A percentile compares a stretch with the other conserved stretches of the same genome.
phyloP scores from a whole-genome alignment of 2,113 vertebrate genomes.

The Ophiodon elongatus region DNA sequence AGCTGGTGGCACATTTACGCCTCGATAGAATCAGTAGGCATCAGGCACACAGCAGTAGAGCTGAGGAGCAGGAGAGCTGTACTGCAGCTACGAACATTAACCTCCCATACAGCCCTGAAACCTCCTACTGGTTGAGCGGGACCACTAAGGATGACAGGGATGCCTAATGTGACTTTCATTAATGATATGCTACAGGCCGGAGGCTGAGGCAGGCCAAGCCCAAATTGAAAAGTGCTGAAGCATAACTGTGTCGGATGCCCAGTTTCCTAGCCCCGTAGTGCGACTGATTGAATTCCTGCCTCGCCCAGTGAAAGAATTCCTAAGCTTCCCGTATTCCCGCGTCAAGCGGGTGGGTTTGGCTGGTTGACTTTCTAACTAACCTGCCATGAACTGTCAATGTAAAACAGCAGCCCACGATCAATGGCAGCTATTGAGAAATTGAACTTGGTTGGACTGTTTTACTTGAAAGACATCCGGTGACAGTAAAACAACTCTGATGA shows the following conservation, averaged over 20 bases:
- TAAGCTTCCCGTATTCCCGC: conserved; percentile 55
- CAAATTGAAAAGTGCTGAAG: conserved; percentile 85
- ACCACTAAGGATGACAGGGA: conserved; percentile 66
- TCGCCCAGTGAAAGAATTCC: conserved; percentile 70
- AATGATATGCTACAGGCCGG: conserved; percentile 74
- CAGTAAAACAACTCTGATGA: neutral
- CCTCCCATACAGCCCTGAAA: conserved; percentile 53
- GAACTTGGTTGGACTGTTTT: neutral
- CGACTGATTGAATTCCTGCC: conserved; percentile 79
- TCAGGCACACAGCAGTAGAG: conserved; percentile 9
- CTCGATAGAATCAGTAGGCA: conserved; percentile 7
- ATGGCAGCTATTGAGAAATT: neutral
- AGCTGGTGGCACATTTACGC: conserved; percentile 1
- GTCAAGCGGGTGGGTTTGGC: conserved; percentile 28
- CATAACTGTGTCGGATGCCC: conserved; percentile 80
- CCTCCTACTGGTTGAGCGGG: conserved; percentile 58
- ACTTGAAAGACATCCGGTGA: neutral
- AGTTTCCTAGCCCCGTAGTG: conserved; percentile 71
- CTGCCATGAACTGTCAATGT: conserved; percentile 20
- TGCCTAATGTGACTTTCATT: conserved; percentile 81
- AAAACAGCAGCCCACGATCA: neutral
- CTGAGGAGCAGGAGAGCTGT: conserved; percentile 11
- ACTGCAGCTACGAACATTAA: conserved; percentile 45
- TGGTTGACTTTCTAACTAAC: conserved; percentile 53
- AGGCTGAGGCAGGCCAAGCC: conserved; percentile 68